Conservation (phyloP, 2,888 invertebrate genomes). For the Barypeithes pellucidus region DNA sequence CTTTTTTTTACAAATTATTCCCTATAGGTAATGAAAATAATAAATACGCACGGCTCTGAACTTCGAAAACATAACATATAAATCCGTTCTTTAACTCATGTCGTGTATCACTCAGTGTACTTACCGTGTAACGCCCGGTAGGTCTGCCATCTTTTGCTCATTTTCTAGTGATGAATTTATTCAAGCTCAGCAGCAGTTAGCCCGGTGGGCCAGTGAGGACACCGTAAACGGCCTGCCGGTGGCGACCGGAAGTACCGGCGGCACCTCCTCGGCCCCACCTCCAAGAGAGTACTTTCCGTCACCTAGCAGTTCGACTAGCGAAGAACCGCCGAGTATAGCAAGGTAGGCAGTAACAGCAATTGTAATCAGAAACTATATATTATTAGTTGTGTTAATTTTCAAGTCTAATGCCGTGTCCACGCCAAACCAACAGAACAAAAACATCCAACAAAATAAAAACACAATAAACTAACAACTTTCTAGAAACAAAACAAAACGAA, state of each 20-base stretch:
- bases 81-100: slow-evolving; percentile 18
- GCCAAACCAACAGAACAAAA: too few species aligned
- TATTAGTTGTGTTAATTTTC: too few species aligned
- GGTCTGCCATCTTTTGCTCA: slow-evolving; percentile 48
- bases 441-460: too few species aligned
- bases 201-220: slow-evolving; percentile 95
- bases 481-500: too few species aligned
- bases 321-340: slow-evolving; percentile 74
- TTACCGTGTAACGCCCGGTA: slow-evolving; percentile 51
- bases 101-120: slow-evolving; percentile 42
- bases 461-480: too few species aligned
- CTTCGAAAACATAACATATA: background rate
- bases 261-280: slow-evolving; percentile 70
- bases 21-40: too few species aligned
- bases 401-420: too few species aligned
- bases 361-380: too few species aligned
- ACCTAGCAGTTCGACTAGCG: slow-evolving; percentile 72
- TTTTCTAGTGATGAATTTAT: slow-evolving; percentile 96
- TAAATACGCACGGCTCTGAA: too few species aligned
- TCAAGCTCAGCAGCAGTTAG: slow-evolving; percentile 97
- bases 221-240: slow-evolving; percentile 70
- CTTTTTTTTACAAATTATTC: too few species aligned
- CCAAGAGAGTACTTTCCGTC: slow-evolving; percentile 76
- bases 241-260: slow-evolving; percentile 62
- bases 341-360: slow-evolving; percentile 61